phyloP scores from a whole-genome alignment of 1,140 invertebrate genomes.

The Cydia fagiglandana region DNA sequence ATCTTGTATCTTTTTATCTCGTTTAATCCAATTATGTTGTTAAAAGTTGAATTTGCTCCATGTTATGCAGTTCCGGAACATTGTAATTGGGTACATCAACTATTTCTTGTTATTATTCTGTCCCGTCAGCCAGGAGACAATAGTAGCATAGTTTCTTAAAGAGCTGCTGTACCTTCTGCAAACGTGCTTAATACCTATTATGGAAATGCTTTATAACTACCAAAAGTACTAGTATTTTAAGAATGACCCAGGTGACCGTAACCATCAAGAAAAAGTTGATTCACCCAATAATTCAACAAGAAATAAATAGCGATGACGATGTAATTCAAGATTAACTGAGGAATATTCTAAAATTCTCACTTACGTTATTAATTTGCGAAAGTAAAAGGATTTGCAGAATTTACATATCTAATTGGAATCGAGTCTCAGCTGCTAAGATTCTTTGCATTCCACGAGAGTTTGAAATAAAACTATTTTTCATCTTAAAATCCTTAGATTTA shows the following conservation, averaged over 20 bases:
- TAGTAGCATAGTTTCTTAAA: no score
- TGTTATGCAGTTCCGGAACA: background rate
- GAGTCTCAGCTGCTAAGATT: background rate
- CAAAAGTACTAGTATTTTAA: no score
- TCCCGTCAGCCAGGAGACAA: no score
- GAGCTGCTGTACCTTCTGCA: no score
- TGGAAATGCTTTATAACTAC: no score
- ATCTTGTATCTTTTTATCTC: no score
- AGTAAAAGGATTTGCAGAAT: constrained; percentile 12
- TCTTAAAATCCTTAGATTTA: background rate
- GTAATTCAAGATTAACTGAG: background rate
- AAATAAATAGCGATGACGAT: background rate
- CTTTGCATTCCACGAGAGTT: background rate
- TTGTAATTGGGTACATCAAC: no score
- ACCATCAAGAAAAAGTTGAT: no score
- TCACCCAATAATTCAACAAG: background rate
- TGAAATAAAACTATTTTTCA: constrained; percentile 5
- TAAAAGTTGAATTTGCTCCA: background rate
- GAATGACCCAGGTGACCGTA: no score
- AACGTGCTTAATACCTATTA: no score
- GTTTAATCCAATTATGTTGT: background rate
- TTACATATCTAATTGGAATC: constrained; percentile 14
- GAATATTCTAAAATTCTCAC: constrained; percentile 11
- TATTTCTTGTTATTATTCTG: no score
- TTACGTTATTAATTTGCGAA: constrained; percentile 19